phyloP scores from a whole-genome alignment of 2,888 invertebrate genomes.

The Leptopilina syphax region DNA sequence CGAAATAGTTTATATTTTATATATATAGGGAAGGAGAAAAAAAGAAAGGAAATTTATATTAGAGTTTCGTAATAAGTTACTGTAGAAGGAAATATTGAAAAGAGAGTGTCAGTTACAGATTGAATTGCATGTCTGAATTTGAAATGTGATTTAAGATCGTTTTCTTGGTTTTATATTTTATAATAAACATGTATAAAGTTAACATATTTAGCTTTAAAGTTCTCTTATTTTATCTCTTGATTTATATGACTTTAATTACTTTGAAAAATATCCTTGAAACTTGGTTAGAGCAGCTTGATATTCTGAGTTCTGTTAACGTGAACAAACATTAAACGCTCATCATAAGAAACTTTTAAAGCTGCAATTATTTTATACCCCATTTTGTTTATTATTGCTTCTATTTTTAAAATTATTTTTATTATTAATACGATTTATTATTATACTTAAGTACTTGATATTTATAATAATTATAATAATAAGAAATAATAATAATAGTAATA shows the following conservation, averaged over 20 bases:
- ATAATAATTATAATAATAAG: too few species aligned
- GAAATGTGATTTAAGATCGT: constrained; percentile 38
- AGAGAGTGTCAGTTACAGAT: too few species aligned
- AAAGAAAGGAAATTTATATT: too few species aligned
- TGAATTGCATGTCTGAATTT: background rate
- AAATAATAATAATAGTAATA: too few species aligned
- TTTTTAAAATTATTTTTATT: background rate
- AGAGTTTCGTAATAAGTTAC: too few species aligned
- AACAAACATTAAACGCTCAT: background rate
- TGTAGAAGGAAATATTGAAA: too few species aligned
- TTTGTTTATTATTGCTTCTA: background rate
- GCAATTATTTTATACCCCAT: background rate
- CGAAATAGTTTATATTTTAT: too few species aligned
- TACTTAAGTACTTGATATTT: too few species aligned
- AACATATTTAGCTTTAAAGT: constrained; percentile 2
- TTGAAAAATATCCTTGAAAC: constrained; percentile 14
- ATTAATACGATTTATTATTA: too few species aligned
- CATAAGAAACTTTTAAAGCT: background rate
- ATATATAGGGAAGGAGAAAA: too few species aligned
- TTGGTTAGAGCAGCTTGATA: background rate
- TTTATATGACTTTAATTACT: constrained; percentile 4
- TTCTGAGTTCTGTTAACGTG: background rate
- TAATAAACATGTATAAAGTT: constrained; percentile 25
- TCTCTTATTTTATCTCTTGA: background rate
- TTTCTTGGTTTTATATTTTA: constrained; percentile 13